A percentile compares a stretch with the other conserved stretches of the same genome.
Evolutionary conservation across 2,113 vertebrate species (phyloP).

Genomic region (Melanostigma gelatinosum): DNA sequence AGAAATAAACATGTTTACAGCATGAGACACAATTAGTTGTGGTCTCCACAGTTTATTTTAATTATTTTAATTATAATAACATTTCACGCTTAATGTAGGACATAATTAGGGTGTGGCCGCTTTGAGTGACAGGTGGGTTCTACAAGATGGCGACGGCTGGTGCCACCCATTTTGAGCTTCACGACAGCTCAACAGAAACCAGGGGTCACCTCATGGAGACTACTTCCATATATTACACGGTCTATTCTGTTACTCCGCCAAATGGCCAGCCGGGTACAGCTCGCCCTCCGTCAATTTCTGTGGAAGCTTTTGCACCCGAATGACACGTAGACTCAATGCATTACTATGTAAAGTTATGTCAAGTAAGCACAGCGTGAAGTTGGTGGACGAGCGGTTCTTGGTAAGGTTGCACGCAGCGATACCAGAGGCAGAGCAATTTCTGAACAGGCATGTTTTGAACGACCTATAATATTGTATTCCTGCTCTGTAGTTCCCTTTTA

Average conservation of each 20-base stretch:
- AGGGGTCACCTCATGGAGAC: too few relatives aligned
- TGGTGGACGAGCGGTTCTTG: background rate
- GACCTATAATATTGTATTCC: background rate
- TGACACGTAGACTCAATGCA: background rate
- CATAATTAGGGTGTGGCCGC: background rate
- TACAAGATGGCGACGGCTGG: background rate
- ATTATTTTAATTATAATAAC: background rate
- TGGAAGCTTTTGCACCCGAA: too few relatives aligned
- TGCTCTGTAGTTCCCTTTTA: background rate
- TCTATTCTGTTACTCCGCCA: background rate
- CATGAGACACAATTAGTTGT: background rate
- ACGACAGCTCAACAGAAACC: too few relatives aligned
- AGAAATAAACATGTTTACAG: background rate
- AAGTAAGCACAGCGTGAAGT: too few relatives aligned
- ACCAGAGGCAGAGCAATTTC: background rate
- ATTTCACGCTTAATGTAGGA: background rate
- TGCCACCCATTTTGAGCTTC: too few relatives aligned
- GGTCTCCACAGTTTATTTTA: background rate
- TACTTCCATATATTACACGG: too few relatives aligned
- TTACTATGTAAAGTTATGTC: background rate
- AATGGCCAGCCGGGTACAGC: too few relatives aligned
- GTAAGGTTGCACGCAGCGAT: background rate
- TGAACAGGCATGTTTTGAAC: background rate
- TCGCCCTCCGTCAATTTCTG: too few relatives aligned
- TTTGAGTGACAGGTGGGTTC: background rate